Evolutionary conservation across 2,797 vertebrate genomes (phyloP), one percentile per base, ranked within the genome.

Genomic region (Sarcoramphus papa): DNA sequence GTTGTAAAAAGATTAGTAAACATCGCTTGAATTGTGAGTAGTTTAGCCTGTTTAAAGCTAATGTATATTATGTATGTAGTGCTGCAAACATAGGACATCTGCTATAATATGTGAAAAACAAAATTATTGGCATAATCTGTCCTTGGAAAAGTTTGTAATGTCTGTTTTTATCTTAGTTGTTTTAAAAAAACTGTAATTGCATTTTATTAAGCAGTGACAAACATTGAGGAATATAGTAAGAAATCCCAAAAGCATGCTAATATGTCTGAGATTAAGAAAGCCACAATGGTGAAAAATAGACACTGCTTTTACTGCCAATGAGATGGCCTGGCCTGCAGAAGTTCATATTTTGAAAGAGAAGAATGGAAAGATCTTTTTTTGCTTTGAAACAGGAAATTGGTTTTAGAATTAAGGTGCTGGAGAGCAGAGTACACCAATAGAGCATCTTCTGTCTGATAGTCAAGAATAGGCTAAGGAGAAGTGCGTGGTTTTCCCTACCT

Each of bases 401-500:
- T 31, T 77, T 30, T 65, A 41, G 28, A 83, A 53, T 78, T 33
- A 27, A 75, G 59, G 17, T 72, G 18, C 23, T 33, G 45, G 31
- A 57, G 45, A 56, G n/a, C 25, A 12, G 30, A 70, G 40, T 22
- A 40, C 8, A 12, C 13, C n/a, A 57, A n/a, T 3, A 56, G 33
- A 85, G 14, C 25, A 35, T 73, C 25, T 81, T 91, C 41, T 60
- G 25, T n/a, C 57, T 53, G 27, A 13, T 7, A 28, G 47, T 79
- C 68, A 48, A 33, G 45, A 82, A 21, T 0, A 74, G 33, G 47
- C 59, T 30, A 31, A 54, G 47, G 28, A 68, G 43, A 51, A 77
- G 19, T 4, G 1, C 1, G 0, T 53, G 5, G 16, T 69, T 85
- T 92, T 86, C 70, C 24, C 2, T 53, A 2, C 2, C 1, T 76